phyloP scores from a whole-genome alignment of 2,888 invertebrate genomes.

The Philhelius pedissequus region DNA sequence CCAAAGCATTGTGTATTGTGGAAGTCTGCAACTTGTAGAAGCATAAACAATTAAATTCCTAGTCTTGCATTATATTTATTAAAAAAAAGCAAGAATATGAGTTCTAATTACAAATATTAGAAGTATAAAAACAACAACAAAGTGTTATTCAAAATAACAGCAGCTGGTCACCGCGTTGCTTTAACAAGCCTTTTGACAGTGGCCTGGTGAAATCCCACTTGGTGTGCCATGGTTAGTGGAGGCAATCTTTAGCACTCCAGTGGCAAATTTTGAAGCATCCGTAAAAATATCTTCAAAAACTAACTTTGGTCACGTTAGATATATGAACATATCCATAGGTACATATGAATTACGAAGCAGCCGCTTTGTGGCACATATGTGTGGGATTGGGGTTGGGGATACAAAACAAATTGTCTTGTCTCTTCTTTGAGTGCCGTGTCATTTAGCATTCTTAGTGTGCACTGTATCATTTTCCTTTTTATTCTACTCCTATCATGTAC shows the following conservation, averaged over 20 bases:
- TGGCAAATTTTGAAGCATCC: constrained; percentile 25
- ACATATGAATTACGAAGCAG: not conserved
- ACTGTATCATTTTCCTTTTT: constrained; percentile 36
- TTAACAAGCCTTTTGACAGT: constrained; percentile 12
- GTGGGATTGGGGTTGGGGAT: not conserved
- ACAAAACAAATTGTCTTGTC: constrained; percentile 47
- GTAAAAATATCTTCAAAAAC: constrained; percentile 11
- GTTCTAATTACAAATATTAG: too few relatives aligned
- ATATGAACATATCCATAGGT: not conserved
- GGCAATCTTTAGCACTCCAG: constrained; percentile 33
- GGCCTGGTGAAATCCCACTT: constrained; percentile 12
- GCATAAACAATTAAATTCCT: too few relatives aligned
- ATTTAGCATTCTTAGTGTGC: constrained; percentile 47
- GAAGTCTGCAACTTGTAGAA: too few relatives aligned
- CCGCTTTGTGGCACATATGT: constrained; percentile 7
- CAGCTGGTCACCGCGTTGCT: not conserved
- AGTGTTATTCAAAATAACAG: not conserved
- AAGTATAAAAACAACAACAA: not conserved
- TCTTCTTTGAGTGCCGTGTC: constrained; percentile 9
- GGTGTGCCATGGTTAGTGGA: not conserved
- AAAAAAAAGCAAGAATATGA: too few relatives aligned
- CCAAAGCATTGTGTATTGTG: too few relatives aligned
- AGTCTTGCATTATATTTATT: too few relatives aligned
- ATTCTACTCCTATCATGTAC: too few relatives aligned
- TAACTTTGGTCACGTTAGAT: constrained; percentile 52